A percentile compares a stretch with the other conserved stretches of the same genome.
Conservation (phyloP, 2,113 vertebrate genomes). For the Entosphenus tridentatus region DNA sequence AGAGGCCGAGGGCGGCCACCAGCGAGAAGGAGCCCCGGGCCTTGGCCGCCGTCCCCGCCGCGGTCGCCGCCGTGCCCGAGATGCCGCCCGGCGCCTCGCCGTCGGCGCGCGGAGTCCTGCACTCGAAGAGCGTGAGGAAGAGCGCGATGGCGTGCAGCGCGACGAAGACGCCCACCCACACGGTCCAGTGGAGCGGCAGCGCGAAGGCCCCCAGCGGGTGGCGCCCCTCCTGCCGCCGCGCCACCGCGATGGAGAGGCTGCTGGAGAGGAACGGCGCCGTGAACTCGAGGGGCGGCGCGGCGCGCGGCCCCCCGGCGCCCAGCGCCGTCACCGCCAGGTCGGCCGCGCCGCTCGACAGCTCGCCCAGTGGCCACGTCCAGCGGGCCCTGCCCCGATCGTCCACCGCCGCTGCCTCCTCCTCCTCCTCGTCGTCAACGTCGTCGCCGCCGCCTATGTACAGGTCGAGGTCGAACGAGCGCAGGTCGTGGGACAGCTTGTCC, state of each 20-base stretch:
- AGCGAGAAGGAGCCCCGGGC: conserved; percentile 39
- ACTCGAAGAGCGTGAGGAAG: conserved; percentile 86
- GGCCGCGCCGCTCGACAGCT: conserved; percentile 46
- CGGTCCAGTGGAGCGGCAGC: conserved; percentile 93
- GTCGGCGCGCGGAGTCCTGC: conserved; percentile 55
- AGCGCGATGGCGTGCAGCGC: conserved; percentile 63
- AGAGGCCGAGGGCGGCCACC: conserved; percentile 83
- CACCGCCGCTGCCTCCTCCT: no score
- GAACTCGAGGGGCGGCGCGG: conserved; percentile 61
- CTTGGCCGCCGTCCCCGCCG: no score
- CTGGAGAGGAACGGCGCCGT: conserved; percentile 94
- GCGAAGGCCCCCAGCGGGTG: conserved; percentile 76
- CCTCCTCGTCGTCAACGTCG: conserved; percentile 27
- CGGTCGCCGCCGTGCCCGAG: conserved; percentile 39
- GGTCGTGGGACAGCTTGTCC: conserved; percentile 59
- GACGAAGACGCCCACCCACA: conserved; percentile 84
- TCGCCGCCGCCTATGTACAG: conserved; percentile 86
- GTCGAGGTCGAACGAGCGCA: conserved; percentile 48
- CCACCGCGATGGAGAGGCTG: conserved; percentile 74
- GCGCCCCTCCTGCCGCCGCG: conserved; percentile 46
- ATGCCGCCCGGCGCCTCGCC: conserved; percentile 75
- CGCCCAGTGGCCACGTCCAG: conserved; percentile 78
- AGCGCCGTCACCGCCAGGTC: conserved; percentile 93
- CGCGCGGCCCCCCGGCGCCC: conserved; percentile 74
- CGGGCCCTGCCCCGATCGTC: conserved; percentile 31